Evolutionary conservation across 2,113 vertebrate species (phyloP).

Genomic region (Corythaeola cristata): DNA sequence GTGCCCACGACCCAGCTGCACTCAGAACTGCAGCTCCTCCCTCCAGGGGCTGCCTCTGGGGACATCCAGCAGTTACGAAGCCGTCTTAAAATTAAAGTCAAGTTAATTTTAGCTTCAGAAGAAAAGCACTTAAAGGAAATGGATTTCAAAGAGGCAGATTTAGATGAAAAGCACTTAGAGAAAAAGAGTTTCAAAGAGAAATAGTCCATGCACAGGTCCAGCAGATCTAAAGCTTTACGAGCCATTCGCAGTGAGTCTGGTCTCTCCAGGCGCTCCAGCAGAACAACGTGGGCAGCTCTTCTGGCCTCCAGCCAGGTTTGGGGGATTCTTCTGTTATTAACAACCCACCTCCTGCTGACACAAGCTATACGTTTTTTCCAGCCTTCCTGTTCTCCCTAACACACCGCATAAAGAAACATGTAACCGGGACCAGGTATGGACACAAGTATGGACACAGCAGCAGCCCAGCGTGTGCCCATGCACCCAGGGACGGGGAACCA

Average conservation of each 20-base stretch:
- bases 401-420: neutral
- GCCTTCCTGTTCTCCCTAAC: neutral
- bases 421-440: neutral
- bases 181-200: neutral
- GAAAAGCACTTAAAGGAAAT: neutral
- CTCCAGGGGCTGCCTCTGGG: neutral
- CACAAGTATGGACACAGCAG: neutral
- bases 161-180: neutral
- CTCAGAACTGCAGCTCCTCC: neutral
- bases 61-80: neutral
- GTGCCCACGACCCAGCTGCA: neutral
- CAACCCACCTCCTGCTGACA: neutral
- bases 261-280: neutral
- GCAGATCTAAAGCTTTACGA: neutral
- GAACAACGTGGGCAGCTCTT: neutral
- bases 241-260: neutral
- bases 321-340: neutral
- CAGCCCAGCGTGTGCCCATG: rapidly evolving
- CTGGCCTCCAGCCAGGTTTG: neutral
- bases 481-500: neutral
- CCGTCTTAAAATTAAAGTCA: neutral
- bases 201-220: neutral
- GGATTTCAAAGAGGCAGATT: neutral
- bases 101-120: neutral
- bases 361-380: neutral